Conservation (phyloP, 2,797 vertebrate genomes). For the Acrocephalus scirpaceus region DNA sequence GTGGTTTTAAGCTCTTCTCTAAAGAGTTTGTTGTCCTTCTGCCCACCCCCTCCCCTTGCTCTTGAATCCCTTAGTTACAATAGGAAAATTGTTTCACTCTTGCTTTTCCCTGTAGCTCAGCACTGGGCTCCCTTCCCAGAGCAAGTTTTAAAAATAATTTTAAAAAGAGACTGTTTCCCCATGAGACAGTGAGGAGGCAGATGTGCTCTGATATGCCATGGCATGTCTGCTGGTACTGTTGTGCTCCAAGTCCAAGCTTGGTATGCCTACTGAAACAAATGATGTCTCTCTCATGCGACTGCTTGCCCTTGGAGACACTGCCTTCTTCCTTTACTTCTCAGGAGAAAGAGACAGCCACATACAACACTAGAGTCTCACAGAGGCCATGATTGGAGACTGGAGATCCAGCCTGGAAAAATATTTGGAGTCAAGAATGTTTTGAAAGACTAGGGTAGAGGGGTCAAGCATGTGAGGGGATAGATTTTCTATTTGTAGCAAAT, state of each 20-base stretch:
- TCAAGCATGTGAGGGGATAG: background rate
- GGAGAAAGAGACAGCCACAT: background rate
- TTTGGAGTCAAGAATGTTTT: conserved; percentile 44
- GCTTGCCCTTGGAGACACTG: background rate
- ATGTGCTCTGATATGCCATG: background rate
- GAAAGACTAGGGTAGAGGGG: background rate
- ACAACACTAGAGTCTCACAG: background rate
- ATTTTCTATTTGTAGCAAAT: conserved; percentile 38
- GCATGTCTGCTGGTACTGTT: background rate
- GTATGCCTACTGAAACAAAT: background rate
- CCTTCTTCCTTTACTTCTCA: background rate
- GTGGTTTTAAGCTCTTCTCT: background rate
- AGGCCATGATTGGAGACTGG: background rate
- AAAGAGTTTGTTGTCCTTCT: background rate
- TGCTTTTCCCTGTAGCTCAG: conserved; percentile 18
- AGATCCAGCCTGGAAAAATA: conserved; percentile 18
- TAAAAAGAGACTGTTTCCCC: background rate
- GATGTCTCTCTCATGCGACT: background rate
- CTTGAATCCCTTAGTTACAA: background rate
- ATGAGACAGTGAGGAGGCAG: conserved; percentile 9
- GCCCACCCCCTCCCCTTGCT: background rate
- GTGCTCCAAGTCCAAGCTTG: background rate
- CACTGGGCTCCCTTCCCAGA: conserved; percentile 33
- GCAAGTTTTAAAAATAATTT: background rate
- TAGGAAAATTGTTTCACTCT: background rate